These are phyloP conservation scores for Bilobella aurantiaca DNA, from an alignment of 1,140 invertebrate genomes.

Conservation along the genomic window DNA sequence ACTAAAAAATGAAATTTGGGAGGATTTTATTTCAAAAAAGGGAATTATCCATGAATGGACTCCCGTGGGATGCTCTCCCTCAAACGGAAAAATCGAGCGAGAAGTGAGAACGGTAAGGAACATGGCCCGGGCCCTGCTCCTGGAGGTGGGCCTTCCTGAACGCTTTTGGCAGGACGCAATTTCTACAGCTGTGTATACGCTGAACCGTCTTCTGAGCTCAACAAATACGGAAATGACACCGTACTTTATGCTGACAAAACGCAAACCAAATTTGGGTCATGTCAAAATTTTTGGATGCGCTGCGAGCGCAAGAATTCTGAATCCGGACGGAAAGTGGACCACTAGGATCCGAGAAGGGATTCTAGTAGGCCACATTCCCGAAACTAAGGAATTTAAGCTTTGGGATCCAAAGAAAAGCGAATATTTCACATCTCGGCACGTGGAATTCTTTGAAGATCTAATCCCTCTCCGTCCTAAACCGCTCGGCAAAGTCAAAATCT, in stretches of 20 bases:
- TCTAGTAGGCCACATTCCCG: slow-evolving; percentile 5
- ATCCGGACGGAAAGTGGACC: background rate
- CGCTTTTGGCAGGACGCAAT: slow-evolving; percentile 42
- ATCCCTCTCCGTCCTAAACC: background rate
- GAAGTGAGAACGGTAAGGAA: slow-evolving; percentile 40
- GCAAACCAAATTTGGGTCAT: slow-evolving; percentile 16
- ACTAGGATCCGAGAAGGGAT: slow-evolving; percentile 11
- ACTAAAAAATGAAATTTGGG: background rate
- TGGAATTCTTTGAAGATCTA: background rate
- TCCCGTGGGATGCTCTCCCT: slow-evolving; percentile 34
- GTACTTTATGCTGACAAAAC: slow-evolving; percentile 3
- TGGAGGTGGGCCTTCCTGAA: slow-evolving; percentile 36
- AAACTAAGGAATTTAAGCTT: background rate
- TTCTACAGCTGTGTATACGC: slow-evolving; percentile 39
- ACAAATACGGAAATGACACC: slow-evolving; percentile 14
- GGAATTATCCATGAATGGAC: slow-evolving; percentile 13
- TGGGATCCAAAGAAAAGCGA: background rate
- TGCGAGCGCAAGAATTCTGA: background rate
- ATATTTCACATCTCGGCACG: slow-evolving; percentile 2
- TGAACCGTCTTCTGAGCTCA: slow-evolving; percentile 14
- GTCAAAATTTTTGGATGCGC: slow-evolving; percentile 21
- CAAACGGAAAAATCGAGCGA: slow-evolving; percentile 42
- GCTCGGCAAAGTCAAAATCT: background rate
- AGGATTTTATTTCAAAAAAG: background rate
- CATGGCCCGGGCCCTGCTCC: slow-evolving; percentile 39